phyloP scores from a whole-genome alignment of 2,113 vertebrate genomes.

The Mus pahari region DNA sequence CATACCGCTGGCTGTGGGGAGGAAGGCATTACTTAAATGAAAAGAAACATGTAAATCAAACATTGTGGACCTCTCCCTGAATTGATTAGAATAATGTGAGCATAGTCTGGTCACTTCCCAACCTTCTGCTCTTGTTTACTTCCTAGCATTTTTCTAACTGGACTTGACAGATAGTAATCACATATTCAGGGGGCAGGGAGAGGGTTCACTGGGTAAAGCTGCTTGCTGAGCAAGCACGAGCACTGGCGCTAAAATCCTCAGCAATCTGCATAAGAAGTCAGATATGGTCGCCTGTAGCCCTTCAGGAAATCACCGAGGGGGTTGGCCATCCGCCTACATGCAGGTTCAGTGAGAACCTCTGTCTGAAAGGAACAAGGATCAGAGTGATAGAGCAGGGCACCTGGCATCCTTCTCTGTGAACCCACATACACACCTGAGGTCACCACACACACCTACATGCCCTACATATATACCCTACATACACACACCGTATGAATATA shows the following conservation, averaged over 20 bases:
- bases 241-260: neutral
- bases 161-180: neutral
- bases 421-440: neutral
- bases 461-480: neutral
- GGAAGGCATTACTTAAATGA: neutral
- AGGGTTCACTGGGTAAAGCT: neutral
- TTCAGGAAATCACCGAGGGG: neutral
- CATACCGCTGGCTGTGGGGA: neutral
- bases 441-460: neutral
- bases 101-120: neutral
- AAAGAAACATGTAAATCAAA: conserved; percentile 18
- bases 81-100: neutral
- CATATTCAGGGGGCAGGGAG: neutral
- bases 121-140: conserved; percentile 3
- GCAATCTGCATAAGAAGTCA: neutral
- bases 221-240: neutral
- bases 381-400: neutral
- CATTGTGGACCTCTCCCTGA: neutral
- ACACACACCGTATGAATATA: neutral
- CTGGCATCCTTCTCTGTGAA: neutral
- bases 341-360: neutral
- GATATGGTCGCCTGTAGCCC: too few species aligned
- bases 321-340: neutral
- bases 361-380: neutral
- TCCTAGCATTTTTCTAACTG: neutral